Evolutionary conservation across 1,140 invertebrate genomes (phyloP), one percentile per base, ranked within the genome.

Genomic region (Formica exsecta): DNA sequence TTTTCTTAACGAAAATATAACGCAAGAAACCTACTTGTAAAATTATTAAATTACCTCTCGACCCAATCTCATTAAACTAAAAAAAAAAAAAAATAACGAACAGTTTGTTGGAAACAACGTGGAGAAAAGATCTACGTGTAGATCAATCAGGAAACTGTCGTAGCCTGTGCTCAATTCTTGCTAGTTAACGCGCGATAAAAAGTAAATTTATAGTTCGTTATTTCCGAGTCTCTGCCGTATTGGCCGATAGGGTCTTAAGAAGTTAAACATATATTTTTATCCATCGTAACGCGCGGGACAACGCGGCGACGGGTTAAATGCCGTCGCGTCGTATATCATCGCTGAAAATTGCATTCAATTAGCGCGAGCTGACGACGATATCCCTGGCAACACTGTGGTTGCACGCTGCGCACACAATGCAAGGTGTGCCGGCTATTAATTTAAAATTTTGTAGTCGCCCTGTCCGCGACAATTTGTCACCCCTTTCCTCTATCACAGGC

Each of bases 391-490:
- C n/a, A 65, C 22, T 77, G 68, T 70, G 36, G 32, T 68, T 79
- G 19, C 32, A 66, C 16, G 44, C 16, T 25, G 16, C 13, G 4
- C 13, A n/a, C 6, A 59, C 73, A 62, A 86, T 86, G 84, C 68
- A 48, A 48, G 61, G 41, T 48, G 48, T 4, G 59, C 38, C 11
- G 54, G 57, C 38, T 57, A 76, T 87, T 86, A 86, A 71, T 85
- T 79, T 77, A 44, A 73, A 86, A 87, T 87, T 81, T 88, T 13
- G 51, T 68, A 29, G 44, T 54, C 51, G 54, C 51, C 22, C 36
- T 54, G 61, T 57, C 44, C 48, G 71, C 62, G 32, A 87, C 64
- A 57, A 75, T 88, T 87, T 75, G 76, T 75, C 86, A 87, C 59
- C 19, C 61, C 13, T 16, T 68, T 36, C 6, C 29, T 66, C 19